Evolutionary conservation across 1,140 invertebrate genomes (phyloP).

Genomic region (Drosophila setifemur): DNA sequence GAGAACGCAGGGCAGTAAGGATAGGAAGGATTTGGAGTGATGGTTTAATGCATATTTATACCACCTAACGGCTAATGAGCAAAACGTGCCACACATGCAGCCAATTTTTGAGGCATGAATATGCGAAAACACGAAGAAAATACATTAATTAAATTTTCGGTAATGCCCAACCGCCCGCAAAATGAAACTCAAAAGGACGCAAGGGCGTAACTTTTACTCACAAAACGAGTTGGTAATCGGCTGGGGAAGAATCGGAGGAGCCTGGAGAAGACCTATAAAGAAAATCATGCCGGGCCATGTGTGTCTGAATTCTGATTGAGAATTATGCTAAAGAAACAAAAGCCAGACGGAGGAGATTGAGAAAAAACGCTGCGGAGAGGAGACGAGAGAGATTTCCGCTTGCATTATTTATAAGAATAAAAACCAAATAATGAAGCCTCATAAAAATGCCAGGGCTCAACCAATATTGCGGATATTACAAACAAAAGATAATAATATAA

Average conservation of each 20-base stretch:
- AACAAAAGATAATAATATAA: slow-evolving; percentile 80
- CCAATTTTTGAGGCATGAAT: slow-evolving; percentile 65
- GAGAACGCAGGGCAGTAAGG: slow-evolving; percentile 10
- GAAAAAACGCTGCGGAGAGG: background rate
- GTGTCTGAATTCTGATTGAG: slow-evolving; percentile 64
- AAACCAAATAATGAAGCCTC: slow-evolving; percentile 63
- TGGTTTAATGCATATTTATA: slow-evolving; percentile 76
- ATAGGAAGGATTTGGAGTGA: slow-evolving; percentile 19
- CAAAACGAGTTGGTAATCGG: slow-evolving; percentile 20
- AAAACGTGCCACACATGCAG: slow-evolving; percentile 67
- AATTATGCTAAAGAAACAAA: slow-evolving; percentile 50
- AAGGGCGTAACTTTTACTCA: slow-evolving; percentile 61
- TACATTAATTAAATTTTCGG: slow-evolving; percentile 76
- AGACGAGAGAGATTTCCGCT: slow-evolving; percentile 9
- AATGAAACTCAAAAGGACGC: slow-evolving; percentile 48
- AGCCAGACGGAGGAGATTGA: background rate
- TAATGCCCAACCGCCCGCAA: background rate
- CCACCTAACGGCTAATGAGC: slow-evolving; percentile 74
- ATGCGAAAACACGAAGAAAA: slow-evolving; percentile 79
- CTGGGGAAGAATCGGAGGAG: background rate
- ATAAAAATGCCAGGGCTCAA: slow-evolving; percentile 56
- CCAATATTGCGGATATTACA: slow-evolving; percentile 67
- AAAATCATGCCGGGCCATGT: slow-evolving; percentile 57
- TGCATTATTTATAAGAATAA: slow-evolving; percentile 71
- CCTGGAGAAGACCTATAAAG: slow-evolving; percentile 51